Evolutionary conservation across 2,113 vertebrate genomes (phyloP).

Genomic region (Helogale parvula): DNA sequence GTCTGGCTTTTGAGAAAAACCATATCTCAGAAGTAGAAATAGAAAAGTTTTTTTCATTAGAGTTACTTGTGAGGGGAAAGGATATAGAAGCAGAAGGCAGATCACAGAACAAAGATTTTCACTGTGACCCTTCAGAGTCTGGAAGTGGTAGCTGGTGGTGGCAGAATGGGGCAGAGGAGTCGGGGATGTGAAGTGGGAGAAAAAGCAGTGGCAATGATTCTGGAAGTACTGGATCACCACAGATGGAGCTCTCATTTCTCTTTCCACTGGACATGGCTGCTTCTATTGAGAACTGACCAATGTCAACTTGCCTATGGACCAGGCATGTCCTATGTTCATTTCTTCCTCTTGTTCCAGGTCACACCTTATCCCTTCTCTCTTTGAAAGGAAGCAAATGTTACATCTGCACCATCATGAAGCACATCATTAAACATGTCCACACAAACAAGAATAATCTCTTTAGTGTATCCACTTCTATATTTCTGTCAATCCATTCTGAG

Average conservation of each 20-base stretch:
- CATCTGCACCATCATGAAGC: background rate
- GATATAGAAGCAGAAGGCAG: background rate
- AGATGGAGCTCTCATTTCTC: background rate
- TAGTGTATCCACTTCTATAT: background rate
- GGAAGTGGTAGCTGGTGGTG: background rate
- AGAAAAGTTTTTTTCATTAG: background rate
- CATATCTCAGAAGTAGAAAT: background rate
- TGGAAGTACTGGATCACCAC: fast-evolving
- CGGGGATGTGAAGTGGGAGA: background rate
- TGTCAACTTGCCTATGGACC: background rate
- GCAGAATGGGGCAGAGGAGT: background rate
- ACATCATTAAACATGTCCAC: background rate
- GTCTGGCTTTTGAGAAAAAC: background rate
- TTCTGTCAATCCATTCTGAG: background rate
- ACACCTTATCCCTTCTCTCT: background rate
- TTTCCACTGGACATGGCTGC: background rate
- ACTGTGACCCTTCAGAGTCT: background rate
- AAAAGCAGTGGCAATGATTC: background rate
- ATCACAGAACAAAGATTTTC: background rate
- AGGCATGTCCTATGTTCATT: background rate
- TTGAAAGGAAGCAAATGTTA: background rate
- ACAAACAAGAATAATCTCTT: background rate
- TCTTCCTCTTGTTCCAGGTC: background rate
- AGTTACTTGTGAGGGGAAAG: background rate
- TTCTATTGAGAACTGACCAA: background rate